Percentiles rank a stretch among this genome's conserved stretches.
These are phyloP conservation scores for Hyperoodon ampullatus DNA, from an alignment of 2,113 vertebrate genomes.

Conservation along the genomic window DNA sequence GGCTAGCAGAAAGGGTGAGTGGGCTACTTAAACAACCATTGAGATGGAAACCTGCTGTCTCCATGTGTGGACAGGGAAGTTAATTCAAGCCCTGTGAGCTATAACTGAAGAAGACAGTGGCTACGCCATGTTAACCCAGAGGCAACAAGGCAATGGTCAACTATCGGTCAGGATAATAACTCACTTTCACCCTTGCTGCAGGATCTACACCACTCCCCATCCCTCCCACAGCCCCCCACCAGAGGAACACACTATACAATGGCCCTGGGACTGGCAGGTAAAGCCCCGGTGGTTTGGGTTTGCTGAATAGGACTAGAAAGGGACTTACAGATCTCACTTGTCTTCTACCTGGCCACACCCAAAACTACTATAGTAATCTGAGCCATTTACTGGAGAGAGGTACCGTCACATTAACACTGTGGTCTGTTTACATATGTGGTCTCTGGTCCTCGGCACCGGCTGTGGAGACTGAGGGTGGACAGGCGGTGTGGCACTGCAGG, in stretches of 20 bases:
- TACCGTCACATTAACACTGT: neutral
- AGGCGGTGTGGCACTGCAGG: neutral
- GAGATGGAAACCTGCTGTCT: neutral
- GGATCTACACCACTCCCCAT: neutral
- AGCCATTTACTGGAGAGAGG: neutral
- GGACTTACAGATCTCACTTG: neutral
- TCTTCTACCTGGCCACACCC: too few species aligned
- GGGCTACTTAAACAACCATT: too few species aligned
- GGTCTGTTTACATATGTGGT: neutral
- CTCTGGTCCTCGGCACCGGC: rapidly evolving
- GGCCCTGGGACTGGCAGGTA: neutral
- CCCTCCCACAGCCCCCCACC: neutral
- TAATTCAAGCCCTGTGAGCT: neutral
- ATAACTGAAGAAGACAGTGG: too few species aligned
- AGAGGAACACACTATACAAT: neutral
- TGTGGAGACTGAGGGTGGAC: neutral
- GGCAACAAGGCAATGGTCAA: neutral
- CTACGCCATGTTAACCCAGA: neutral
- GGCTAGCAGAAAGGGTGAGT: neutral
- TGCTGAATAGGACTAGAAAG: neutral
- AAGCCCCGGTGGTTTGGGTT: neutral
- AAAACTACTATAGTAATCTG: neutral
- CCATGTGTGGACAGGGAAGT: rapidly evolving
- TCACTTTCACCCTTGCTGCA: neutral
- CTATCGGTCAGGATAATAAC: neutral